A percentile compares a stretch with the other conserved stretches of the same genome.
These are phyloP conservation scores for Hystrix cristata DNA, from an alignment of 2,113 vertebrate species.

Conservation along the genomic window DNA sequence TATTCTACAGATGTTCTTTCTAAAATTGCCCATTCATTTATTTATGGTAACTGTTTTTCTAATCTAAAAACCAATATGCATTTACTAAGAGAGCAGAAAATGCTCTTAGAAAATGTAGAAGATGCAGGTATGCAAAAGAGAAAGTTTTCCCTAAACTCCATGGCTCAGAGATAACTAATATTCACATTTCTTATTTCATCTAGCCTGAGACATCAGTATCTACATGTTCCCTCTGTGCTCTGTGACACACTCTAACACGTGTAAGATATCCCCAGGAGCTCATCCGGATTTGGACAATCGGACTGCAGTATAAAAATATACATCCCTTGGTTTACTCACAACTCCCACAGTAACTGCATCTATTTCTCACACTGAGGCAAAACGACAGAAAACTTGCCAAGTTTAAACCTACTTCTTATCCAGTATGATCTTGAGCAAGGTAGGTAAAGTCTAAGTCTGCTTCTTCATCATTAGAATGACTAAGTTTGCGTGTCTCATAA, in stretches of 20 bases:
- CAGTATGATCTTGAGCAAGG: background rate
- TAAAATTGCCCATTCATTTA: background rate
- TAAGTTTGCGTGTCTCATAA: background rate
- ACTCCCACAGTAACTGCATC: background rate
- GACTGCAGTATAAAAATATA: background rate
- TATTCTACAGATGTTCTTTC: background rate
- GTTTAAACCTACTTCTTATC: background rate
- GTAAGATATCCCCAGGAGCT: background rate
- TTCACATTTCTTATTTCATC: background rate
- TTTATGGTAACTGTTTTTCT: background rate
- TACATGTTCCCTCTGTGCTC: background rate
- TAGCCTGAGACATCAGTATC: background rate
- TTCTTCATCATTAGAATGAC: background rate
- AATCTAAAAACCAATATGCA: background rate
- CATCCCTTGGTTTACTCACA: slow-evolving; percentile 19
- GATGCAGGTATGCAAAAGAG: background rate
- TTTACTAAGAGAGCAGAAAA: background rate
- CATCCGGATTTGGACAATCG: background rate
- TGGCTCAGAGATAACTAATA: background rate
- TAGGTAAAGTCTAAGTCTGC: background rate
- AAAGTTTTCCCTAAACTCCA: background rate
- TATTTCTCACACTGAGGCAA: background rate
- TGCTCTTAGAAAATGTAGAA: slow-evolving; percentile 12
- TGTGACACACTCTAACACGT: background rate
- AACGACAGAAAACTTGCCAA: background rate